Conservation (phyloP, 2,888 invertebrate species). For the Apodemia hepburni region DNA sequence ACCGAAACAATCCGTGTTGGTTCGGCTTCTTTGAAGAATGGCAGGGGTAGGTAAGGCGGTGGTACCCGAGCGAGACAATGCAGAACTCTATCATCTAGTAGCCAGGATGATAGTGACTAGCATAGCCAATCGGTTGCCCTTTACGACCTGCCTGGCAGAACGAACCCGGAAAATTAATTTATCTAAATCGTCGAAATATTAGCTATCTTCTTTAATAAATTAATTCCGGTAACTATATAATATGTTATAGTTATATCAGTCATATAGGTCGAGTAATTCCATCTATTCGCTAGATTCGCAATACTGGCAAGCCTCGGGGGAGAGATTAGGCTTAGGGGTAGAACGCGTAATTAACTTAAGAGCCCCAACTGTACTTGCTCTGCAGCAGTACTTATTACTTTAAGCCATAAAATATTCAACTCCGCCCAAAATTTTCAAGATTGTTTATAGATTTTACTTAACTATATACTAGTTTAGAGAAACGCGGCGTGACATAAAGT, state of each 20-base stretch:
- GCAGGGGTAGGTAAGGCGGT: no score
- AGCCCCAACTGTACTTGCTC: neutral
- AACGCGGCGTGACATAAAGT: no score
- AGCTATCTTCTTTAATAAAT: no score
- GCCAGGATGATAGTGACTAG: no score
- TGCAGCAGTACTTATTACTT: neutral
- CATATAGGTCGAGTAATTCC: conserved; percentile 5
- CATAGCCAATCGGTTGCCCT: no score
- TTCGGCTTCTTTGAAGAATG: no score
- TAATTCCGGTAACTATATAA: neutral
- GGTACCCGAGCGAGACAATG: no score
- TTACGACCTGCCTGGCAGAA: no score
- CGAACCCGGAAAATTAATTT: no score
- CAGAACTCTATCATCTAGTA: no score
- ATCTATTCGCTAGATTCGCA: neutral
- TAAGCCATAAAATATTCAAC: conserved; percentile 1
- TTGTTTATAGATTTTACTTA: neutral
- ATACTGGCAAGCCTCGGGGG: neutral
- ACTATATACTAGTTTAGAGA: neutral
- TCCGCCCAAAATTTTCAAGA: neutral
- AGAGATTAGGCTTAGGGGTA: conserved; percentile 11
- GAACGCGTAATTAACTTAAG: conserved; percentile 6
- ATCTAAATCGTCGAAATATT: no score
- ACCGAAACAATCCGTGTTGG: no score
- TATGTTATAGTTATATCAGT: conserved; percentile 1